Evolutionary conservation across 1,140 invertebrate genomes (phyloP).

Genomic region (Drosophila nannoptera): DNA sequence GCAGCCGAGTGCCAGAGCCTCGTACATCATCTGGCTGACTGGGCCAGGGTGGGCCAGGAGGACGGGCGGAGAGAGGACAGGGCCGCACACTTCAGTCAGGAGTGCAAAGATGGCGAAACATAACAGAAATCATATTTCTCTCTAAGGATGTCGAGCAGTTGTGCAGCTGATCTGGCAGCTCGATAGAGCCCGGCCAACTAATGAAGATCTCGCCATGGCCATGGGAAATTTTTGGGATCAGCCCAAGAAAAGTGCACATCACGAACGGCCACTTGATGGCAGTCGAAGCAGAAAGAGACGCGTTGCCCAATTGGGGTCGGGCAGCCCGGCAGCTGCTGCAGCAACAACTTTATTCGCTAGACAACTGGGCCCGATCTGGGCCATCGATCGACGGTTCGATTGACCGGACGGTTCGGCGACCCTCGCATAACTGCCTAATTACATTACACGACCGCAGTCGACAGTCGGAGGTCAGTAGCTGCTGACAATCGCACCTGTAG

Average conservation of each 20-base stretch:
- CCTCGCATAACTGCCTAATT: conserved; percentile 68
- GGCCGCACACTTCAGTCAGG: neutral
- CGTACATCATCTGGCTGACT: conserved; percentile 25
- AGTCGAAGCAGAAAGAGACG: conserved; percentile 3
- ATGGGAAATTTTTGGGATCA: conserved; percentile 52
- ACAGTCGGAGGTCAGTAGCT: conserved; percentile 26
- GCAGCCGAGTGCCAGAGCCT: conserved; percentile 17
- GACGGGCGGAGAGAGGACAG: neutral
- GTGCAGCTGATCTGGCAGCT: conserved; percentile 32
- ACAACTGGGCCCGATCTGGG: conserved; percentile 6
- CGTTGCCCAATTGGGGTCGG: neutral
- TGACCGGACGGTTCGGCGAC: conserved; percentile 16
- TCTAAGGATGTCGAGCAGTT: conserved; percentile 42
- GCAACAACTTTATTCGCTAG: conserved; percentile 54
- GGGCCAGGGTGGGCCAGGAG: neutral
- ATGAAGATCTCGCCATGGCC: conserved; percentile 53
- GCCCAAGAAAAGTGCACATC: conserved; percentile 42
- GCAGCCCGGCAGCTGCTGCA: conserved; percentile 7
- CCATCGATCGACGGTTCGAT: conserved; percentile 34
- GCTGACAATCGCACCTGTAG: conserved; percentile 42
- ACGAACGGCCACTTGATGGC: conserved; percentile 54
- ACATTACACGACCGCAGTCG: conserved; percentile 70
- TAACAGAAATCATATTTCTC: conserved; percentile 46
- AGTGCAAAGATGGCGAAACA: conserved; percentile 38
- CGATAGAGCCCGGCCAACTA: conserved; percentile 42